phyloP scores from a whole-genome alignment of 2,797 vertebrate species.

The Pempheris klunzingeri region DNA sequence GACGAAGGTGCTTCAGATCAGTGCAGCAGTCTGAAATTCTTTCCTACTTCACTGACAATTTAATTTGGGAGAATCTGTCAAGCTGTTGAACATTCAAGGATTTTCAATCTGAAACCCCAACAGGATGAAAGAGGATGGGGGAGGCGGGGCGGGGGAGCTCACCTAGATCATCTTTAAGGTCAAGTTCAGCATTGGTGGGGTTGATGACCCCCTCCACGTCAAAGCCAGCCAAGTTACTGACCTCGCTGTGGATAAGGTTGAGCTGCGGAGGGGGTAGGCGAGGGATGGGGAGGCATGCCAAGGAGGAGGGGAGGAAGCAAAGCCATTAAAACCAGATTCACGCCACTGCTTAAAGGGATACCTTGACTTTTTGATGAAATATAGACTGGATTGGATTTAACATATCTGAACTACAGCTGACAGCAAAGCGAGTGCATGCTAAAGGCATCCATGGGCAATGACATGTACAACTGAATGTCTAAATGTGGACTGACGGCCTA shows the following conservation, averaged over 20 bases:
- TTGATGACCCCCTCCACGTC: constrained; percentile 99
- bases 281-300: constrained; percentile 58
- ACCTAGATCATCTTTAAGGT: constrained; percentile 99
- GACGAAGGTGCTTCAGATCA: background rate
- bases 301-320: constrained; percentile 85
- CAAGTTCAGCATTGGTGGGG: constrained; percentile 99
- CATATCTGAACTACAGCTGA: background rate
- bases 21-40: background rate
- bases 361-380: constrained; percentile 56
- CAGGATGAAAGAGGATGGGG: background rate
- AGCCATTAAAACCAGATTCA: constrained; percentile 86
- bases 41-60: background rate
- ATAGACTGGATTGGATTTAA: background rate
- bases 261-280: constrained; percentile 88
- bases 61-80: background rate
- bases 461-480: background rate
- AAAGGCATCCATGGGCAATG: background rate
- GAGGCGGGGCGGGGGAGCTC: constrained; percentile 73
- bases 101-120: constrained; percentile 48
- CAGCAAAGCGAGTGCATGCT: background rate
- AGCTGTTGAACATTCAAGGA: constrained; percentile 60
- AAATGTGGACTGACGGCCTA: background rate
- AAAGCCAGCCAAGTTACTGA: constrained; percentile 99
- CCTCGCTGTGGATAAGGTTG: constrained; percentile 99
- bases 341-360: constrained; percentile 48